Evolutionary conservation across 2,888 invertebrate species (phyloP), one percentile per base, ranked within the genome.

Genomic region (Cyrtodaria siliqua): DNA sequence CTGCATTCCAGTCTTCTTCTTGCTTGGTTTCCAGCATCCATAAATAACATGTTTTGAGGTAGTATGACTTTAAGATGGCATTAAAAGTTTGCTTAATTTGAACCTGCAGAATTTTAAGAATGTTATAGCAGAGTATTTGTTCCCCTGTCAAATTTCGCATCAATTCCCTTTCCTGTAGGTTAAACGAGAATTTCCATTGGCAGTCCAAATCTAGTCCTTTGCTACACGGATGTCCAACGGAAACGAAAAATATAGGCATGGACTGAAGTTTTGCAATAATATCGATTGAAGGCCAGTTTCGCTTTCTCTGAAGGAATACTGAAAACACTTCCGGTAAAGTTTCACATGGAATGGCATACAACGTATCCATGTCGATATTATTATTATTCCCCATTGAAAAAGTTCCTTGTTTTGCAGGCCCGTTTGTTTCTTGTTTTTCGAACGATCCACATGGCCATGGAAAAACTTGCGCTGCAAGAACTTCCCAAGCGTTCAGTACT

Each of bases 111-210:
- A 16, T 6, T 29, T 55, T 55, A 16, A 55, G 8, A 16, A 55
- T 6, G 29, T 55, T 29, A 18, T 16, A 55, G 18, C 55, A 55
- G 8, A 55, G 18, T 2, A 33, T 18, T 33, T 55, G 55, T 29
- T 27, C n/a, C 3, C 55, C 55, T 3, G 27, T 55, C 12, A 55
- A n/a, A 33, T 29, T 27, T 29, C 33, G 27, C 55, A 55, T 55
- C 33, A 55, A 29, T 12, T 14, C n/a, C 29, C 55, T 27, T 20
- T 55, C 55, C n/a, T 55, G 55, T n/a, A 55, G 33, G 33, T 55
- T 55, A 18, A 55, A 55, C 12, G 55, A 55, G n/a, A 55, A 55
- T 26, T 29, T 27, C 55, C 55, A 55, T 33, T 55, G 29, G n/a
- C 1, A 29, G 26, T 29, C 27, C 14, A 9, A 18, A n/a, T 29